A percentile compares a stretch with the other conserved stretches of the same genome.
Conservation (phyloP, 2,113 vertebrate species). For the Nipponia nippon region DNA sequence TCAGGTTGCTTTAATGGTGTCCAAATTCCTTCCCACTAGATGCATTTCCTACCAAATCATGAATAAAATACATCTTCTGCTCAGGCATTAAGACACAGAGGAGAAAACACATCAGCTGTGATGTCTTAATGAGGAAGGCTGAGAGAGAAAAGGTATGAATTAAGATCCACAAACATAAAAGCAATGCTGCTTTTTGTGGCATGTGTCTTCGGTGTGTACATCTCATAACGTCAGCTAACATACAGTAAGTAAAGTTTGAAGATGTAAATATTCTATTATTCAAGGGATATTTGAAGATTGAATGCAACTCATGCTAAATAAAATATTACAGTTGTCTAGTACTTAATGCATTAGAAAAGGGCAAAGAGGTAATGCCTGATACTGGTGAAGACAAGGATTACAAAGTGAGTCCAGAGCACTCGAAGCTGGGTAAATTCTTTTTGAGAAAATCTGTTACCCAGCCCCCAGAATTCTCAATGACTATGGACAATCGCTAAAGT, state of each 20-base stretch:
- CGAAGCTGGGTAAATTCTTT: background rate
- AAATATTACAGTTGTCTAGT: background rate
- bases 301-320: background rate
- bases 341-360: background rate
- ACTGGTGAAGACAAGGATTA: background rate
- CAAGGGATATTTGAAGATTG: background rate
- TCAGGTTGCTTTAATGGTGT: background rate
- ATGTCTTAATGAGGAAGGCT: slow-evolving; percentile 43
- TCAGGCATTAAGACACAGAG: slow-evolving; percentile 21
- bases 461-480: background rate
- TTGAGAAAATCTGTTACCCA: background rate
- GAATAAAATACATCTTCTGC: slow-evolving; percentile 50
- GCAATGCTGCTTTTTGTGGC: background rate
- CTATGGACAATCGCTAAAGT: background rate
- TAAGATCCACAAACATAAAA: background rate
- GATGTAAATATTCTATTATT: background rate
- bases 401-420: background rate
- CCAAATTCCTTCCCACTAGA: background rate
- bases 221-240: background rate
- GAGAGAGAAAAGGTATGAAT: background rate
- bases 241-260: background rate
- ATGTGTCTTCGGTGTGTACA: background rate
- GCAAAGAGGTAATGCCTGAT: background rate
- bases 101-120: slow-evolving; percentile 39
- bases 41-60: background rate